Percentiles rank a stretch among this genome's conserved stretches.
These are phyloP conservation scores for Stenichneumon culpator DNA, from an alignment of 2,888 invertebrate species.

Conservation along the genomic window DNA sequence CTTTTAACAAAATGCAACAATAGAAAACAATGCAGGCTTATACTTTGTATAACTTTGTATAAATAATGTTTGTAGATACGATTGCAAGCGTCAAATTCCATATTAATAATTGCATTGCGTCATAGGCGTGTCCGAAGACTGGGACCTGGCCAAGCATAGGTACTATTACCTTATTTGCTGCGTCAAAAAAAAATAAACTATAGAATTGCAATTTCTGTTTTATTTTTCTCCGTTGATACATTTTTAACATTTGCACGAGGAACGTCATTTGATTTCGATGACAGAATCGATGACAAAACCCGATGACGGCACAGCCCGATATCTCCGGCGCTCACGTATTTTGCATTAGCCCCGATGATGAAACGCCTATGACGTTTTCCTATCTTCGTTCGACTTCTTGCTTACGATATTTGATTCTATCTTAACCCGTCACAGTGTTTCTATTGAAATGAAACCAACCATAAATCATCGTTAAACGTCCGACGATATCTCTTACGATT, in stretches of 20 bases:
- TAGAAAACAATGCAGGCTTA: no score
- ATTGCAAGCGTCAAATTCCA: no score
- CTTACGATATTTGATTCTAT: constrained; percentile 21
- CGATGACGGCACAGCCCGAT: constrained; percentile 31
- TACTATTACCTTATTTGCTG: no score
- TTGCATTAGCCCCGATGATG: constrained; percentile 2
- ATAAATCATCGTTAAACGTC: background rate
- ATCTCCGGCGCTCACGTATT: constrained; percentile 12
- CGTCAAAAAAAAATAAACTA: background rate
- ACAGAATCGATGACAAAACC: constrained; percentile 42
- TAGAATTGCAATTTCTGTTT: background rate
- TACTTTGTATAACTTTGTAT: no score
- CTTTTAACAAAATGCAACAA: no score
- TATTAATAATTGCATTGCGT: no score
- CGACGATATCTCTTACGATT: background rate
- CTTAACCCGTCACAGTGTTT: constrained; percentile 17
- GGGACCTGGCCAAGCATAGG: no score
- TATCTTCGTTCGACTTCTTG: constrained; percentile 21
- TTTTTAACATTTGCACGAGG: background rate
- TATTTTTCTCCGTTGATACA: background rate
- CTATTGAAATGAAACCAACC: constrained; percentile 4
- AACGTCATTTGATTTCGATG: constrained; percentile 22
- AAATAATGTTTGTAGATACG: no score
- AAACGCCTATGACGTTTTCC: constrained; percentile 38
- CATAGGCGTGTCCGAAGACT: no score